Base-by-base conservation (phyloP, 2,888 invertebrate species). In the Tipula confusa region DNA sequence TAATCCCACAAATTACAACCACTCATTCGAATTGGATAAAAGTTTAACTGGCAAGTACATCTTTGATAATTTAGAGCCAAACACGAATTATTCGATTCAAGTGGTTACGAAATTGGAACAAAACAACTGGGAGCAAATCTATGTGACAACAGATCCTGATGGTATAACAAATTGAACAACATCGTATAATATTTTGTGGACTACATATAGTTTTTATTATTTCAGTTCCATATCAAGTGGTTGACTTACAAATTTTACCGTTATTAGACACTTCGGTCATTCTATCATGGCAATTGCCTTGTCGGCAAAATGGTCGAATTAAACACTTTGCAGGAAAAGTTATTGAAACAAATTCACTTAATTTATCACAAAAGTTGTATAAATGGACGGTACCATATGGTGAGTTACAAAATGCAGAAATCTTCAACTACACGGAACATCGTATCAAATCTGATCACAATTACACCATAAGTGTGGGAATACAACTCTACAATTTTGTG, bases 231-330 rank as follows among this genome's bases (percentile, higher is more conserved):
- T 64, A 24, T 9, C 24, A 64, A 24, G 64, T 64, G 2, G 9
- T 13, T 2, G 24, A 64, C 6, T 64, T 64, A 24, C 18, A 64
- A 6, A 64, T 64, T 64, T 24, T 2, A 11, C 7, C 9, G 7
- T 64, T 9, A 64, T 24, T 9, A 18, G 9, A 9, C 6, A 9
- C 2, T 11, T 64, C 64, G 0, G 88, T 87, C n/a, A 84, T 86
- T 15, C 82, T 89, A 6, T 85, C 84, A 2, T 89, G 89, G 89
- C 86, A 83, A 6, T 84, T 87, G 36, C 89, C 89, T 1, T 89
- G 89, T 82, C 86, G 86, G 82, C 87, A 89, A 0, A 88, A 89
- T 86, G 89, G 89, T 0, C 84, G 86, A 29, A 88, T 89, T 7
- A 86, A 87, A 79, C 83, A 24, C 0, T 89, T 89, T 83, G 7